Base-by-base conservation (phyloP, 2,888 invertebrate species). In the Desoria tigrina region DNA sequence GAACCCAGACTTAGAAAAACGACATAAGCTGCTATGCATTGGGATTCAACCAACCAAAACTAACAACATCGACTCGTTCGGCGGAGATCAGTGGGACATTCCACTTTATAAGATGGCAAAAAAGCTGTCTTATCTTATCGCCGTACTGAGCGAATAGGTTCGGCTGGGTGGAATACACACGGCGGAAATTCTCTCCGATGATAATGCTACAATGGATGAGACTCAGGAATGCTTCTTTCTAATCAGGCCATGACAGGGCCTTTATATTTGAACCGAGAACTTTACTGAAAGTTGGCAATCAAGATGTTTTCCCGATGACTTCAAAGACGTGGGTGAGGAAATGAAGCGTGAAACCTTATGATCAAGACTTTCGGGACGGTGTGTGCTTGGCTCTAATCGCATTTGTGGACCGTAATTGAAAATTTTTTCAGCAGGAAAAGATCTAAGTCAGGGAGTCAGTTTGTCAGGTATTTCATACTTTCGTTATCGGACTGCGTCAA, bases 11-110 rank as follows among this genome's bases (percentile, higher is more conserved):
- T 21, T 24, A 26, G 24, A 9, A 21, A 51, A 51, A 51, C 26
- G 51, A 51, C 26, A 21, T 51, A 24, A 51, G 23, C 23, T 51
- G 14, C 6, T 7, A 21, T 11, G 51, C 26, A 51, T 26, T 51
- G 11, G 16, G 26, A 51, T 51, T 51, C 24, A 51, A 51, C 51
- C 51, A 51, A 51, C 51, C 51, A 51, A 51, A 26, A 51, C 51
- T 51, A 51, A 51, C 51, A 24, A 16, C 24, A 51, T 51, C 24
- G n/a, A 6, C 45, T 18, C 21, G 45, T 45, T 45, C 9, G 16
- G 21, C 16, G n/a, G n/a, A 45, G 45, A 45, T 45, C 45, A 45
- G 16, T 6, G n/a, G 45, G 45, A 16, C 9, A 21, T 21, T 45
- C 16, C 26, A 45, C 16, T 45, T 21, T 9, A 45, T 6, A 6